Evolutionary conservation across 1,140 invertebrate genomes (phyloP), one percentile per base, ranked within the genome.

Genomic region (Drosophila leontia): DNA sequence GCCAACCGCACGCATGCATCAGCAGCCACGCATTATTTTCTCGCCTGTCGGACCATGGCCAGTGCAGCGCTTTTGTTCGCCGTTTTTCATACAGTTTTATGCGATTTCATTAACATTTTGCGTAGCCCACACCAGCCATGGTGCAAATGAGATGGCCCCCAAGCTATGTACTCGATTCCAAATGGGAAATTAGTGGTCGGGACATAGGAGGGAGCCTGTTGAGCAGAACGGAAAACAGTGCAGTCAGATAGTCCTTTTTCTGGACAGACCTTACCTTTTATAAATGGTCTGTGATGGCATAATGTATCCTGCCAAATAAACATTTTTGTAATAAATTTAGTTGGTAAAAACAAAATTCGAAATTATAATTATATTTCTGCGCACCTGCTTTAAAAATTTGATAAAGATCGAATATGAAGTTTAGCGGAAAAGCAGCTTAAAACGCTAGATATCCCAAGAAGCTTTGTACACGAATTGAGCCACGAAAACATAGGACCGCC

Each of bases 61-160:
- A 56, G 65, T 61, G 53, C 59, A 57, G 44, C 37, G 41, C 17
- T 53, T 60, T 56, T 56, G 39, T 60, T 68, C 39, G 7, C 44
- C 11, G 12, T 45, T 64, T 53, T 60, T 55, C 74, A 56, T 56
- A 19, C 34, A 32, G 45, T 82, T 86, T 79, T 69, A 69, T 82
- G 77, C 76, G 56, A 79, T 86, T 86, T 87, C 82, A 87, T 82
- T 87, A 76, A 80, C 75, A 87, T 87, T 72, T 76, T 87, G 75
- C 83, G 67, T 79, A 68, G 45, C 62, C 57, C 82, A 74, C 60
- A 68, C 81, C 77, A 72, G 19, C 4, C 50, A 26, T 42, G 42
- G 29, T 3, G 37, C 19, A 55, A 69, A 69, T 69, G 47, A 68
- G 47, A 19, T 35, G 37, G 45, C 32, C 9, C 35, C 29, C 15